Percentiles rank a stretch among this genome's conserved stretches.
phyloP scores from a whole-genome alignment of 2,113 vertebrate species.

The Saccopteryx bilineata region DNA sequence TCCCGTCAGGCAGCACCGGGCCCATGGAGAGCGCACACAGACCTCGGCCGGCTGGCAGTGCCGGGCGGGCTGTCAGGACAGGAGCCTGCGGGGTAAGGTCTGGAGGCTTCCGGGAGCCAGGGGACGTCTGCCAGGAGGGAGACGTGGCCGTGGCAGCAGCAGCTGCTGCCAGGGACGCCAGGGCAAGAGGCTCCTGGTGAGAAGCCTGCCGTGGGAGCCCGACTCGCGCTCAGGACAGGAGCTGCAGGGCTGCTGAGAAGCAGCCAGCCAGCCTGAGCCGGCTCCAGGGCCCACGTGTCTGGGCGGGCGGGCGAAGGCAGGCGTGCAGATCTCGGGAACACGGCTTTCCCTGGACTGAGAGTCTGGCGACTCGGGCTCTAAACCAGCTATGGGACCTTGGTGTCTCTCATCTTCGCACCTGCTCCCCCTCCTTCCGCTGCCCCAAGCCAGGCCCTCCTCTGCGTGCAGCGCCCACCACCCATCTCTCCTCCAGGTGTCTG shows the following conservation, averaged over 20 bases:
- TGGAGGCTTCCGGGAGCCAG: not conserved
- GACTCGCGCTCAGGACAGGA: not conserved
- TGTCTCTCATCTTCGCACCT: not conserved
- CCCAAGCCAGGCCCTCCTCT: not conserved
- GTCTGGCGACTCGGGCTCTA: not conserved
- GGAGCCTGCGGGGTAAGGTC: not conserved
- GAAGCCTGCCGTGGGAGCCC: not conserved
- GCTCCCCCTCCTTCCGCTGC: not conserved
- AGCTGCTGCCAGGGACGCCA: not conserved
- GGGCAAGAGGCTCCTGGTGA: not conserved
- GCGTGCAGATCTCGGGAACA: not conserved
- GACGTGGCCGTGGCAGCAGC: not conserved
- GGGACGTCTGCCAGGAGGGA: not conserved
- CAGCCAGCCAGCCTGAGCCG: too few species aligned
- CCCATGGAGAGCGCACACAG: not conserved
- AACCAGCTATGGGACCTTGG: not conserved
- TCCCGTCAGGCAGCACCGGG: not conserved
- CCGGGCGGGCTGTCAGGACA: not conserved
- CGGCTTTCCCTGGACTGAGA: not conserved
- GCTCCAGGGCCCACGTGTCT: fast-evolving
- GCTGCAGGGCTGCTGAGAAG: not conserved
- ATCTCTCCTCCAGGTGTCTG: not conserved
- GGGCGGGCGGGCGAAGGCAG: not conserved
- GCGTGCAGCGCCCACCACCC: too few species aligned
- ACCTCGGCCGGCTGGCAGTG: not conserved